phyloP scores from a whole-genome alignment of 2,888 invertebrate genomes.

The Heliothis peltigera region DNA sequence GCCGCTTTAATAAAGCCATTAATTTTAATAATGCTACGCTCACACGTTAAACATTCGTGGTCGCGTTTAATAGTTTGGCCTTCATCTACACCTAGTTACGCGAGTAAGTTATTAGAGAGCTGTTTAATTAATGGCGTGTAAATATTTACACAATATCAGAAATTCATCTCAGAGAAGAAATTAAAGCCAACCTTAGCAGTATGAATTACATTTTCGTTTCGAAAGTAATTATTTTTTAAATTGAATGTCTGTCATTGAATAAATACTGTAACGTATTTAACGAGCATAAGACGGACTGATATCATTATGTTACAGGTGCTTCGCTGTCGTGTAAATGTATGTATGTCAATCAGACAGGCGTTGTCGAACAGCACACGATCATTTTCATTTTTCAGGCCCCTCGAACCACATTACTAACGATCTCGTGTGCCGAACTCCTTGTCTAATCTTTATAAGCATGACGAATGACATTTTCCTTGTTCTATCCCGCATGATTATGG shows the following conservation, averaged over 20 bases:
- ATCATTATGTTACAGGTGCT: conserved; percentile 46
- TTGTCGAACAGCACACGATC: conserved; percentile 40
- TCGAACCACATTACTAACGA: conserved; percentile 48
- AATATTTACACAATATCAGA: conserved; percentile 35
- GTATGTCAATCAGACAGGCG: conserved; percentile 43
- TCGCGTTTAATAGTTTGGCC: conserved; percentile 66
- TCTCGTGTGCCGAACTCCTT: conserved; percentile 46
- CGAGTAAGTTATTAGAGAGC: conserved; percentile 56
- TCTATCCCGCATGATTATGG: conserved; percentile 59
- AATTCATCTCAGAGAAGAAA: conserved; percentile 28
- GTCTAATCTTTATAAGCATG: conserved; percentile 61
- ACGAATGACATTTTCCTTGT: conserved; percentile 62
- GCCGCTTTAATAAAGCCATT: conserved; percentile 80
- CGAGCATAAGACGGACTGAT: conserved; percentile 2
- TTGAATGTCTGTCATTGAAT: conserved; percentile 15
- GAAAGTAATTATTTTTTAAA: conserved; percentile 14
- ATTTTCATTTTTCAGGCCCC: conserved; percentile 32
- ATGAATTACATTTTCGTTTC: conserved; percentile 26
- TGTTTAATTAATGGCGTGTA: conserved; percentile 50
- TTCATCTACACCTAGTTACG: conserved; percentile 56
- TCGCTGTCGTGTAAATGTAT: conserved; percentile 29
- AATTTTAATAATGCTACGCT: conserved; percentile 79
- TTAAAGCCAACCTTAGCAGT: conserved; percentile 10
- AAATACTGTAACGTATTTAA: conserved; percentile 5
- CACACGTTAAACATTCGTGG: conserved; percentile 65